Conservation (phyloP, 2,888 invertebrate genomes). For the Antheraea assamensis region DNA sequence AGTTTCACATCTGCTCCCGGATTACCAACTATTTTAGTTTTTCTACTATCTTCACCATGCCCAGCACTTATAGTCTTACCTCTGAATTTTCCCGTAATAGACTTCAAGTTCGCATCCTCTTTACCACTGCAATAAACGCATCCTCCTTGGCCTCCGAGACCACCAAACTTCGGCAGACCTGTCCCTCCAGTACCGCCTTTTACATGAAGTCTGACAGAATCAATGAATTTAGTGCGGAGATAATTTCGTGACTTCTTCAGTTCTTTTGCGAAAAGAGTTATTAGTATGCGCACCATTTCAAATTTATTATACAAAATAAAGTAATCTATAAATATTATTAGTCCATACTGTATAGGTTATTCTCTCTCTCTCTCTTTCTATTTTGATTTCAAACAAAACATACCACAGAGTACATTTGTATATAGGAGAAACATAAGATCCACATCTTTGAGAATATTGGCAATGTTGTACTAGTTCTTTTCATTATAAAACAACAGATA, state of each 20-base stretch:
- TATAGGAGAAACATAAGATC: no score
- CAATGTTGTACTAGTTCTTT: no score
- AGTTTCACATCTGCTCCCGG: conserved; percentile 87
- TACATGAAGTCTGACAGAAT: conserved; percentile 89
- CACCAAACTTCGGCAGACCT: conserved; percentile 90
- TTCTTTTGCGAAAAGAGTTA: conserved; percentile 71
- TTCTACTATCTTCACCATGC: conserved; percentile 89
- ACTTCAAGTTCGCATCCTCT: conserved; percentile 81
- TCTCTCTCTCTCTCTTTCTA: background rate
- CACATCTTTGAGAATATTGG: no score
- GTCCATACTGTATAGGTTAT: conserved; percentile 19
- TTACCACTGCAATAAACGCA: conserved; percentile 88
- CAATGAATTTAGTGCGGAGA: conserved; percentile 85
- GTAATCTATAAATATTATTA: conserved; percentile 9
- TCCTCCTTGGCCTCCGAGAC: conserved; percentile 95
- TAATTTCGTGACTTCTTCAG: conserved; percentile 78
- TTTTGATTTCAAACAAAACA: background rate
- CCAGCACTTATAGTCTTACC: conserved; percentile 84
- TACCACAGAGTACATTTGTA: no score
- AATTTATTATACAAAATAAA: background rate
- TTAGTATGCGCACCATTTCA: conserved; percentile 77
- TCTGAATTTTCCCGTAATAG: conserved; percentile 76
- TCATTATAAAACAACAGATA: no score
- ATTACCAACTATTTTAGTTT: conserved; percentile 87
- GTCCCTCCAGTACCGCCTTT: conserved; percentile 91